Percentiles rank a stretch among this genome's conserved stretches.
Conservation (phyloP, 2,113 vertebrate species). For the Thunnus thynnus region DNA sequence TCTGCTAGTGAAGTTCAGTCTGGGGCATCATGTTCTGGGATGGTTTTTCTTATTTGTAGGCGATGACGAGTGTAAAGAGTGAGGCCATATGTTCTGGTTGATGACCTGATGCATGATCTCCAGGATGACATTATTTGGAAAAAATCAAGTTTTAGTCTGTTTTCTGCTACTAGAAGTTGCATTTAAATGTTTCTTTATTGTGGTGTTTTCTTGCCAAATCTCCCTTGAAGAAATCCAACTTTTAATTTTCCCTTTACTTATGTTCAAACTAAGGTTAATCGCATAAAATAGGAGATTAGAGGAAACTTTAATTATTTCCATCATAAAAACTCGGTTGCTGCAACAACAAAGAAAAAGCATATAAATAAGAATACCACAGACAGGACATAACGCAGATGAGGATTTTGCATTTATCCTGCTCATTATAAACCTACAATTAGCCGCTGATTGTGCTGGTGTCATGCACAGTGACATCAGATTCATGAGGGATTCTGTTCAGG, state of each 20-base stretch:
- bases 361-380: background rate
- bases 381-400: background rate
- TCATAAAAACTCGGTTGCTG: background rate
- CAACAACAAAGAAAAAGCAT: background rate
- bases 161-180: background rate
- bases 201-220: too few species aligned
- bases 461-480: conserved; percentile 1
- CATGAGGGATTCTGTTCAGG: background rate
- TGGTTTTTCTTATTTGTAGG: background rate
- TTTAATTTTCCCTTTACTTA: too few species aligned
- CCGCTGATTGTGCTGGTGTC: conserved; percentile 4
- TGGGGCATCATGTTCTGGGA: background rate
- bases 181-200: too few species aligned
- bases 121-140: background rate
- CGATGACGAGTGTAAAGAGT: background rate
- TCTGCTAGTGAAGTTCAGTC: conserved; percentile 33
- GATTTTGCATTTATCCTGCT: background rate
- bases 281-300: background rate
- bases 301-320: background rate
- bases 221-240: too few species aligned
- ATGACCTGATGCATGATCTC: background rate
- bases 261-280: background rate
- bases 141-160: background rate
- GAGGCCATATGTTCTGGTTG: background rate
- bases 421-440: background rate